phyloP scores from a whole-genome alignment of 1,140 invertebrate species.

The Drosophila rhopaloa region DNA sequence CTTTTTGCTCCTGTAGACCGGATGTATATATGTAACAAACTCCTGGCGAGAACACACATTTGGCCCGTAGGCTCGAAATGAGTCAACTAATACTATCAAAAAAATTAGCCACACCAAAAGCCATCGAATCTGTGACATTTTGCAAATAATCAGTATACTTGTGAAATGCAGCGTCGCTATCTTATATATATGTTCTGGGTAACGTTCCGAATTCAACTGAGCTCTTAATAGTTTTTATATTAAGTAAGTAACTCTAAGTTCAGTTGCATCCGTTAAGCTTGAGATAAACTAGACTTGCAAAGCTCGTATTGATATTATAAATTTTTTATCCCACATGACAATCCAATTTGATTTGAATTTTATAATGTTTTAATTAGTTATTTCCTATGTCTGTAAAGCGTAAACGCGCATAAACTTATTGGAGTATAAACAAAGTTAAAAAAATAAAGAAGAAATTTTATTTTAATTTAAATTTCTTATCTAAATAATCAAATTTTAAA shows the following conservation, averaged over 20 bases:
- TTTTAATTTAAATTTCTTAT: no score
- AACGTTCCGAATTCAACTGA: conserved; percentile 31
- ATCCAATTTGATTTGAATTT: background rate
- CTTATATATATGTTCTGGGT: conserved; percentile 1
- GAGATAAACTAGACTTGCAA: conserved; percentile 15
- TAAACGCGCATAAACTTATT: no score
- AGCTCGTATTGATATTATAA: background rate
- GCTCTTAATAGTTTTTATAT: background rate
- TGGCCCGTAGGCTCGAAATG: background rate
- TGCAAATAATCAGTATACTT: background rate
- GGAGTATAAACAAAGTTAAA: no score
- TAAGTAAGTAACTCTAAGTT: background rate
- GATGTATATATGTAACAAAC: background rate
- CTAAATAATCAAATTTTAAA: no score
- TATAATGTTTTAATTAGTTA: no score
- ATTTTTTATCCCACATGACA: background rate
- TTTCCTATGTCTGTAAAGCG: no score
- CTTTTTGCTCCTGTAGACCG: background rate
- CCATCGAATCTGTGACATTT: conserved; percentile 3
- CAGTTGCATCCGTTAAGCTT: conserved; percentile 3
- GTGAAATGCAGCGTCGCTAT: background rate
- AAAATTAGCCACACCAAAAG: conserved; percentile 1
- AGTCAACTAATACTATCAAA: background rate
- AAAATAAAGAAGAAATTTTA: no score
- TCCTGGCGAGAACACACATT: background rate